Evolutionary conservation across 2,888 invertebrate species (phyloP).

Genomic region (Xestoiulus laeticollis): DNA sequence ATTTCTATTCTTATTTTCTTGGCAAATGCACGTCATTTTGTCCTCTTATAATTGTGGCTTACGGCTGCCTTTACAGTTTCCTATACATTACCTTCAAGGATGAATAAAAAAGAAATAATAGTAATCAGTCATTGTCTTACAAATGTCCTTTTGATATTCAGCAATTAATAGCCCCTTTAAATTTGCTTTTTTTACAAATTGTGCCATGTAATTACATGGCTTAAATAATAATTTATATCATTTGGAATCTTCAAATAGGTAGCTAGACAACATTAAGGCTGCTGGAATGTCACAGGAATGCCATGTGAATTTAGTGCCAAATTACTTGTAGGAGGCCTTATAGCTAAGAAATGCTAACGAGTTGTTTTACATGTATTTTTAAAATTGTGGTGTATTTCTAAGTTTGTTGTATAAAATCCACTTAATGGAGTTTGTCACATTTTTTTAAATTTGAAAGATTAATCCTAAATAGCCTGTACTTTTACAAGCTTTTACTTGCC

Average conservation of each 20-base stretch:
- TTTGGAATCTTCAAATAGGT: not conserved
- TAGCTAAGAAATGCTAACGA: too few species aligned
- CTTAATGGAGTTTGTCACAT: too few species aligned
- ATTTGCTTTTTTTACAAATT: not conserved
- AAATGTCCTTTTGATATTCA: not conserved
- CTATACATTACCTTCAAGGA: constrained; percentile 8
- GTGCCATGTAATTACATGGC: not conserved
- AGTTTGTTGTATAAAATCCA: too few species aligned
- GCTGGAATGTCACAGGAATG: too few species aligned
- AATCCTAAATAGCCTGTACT: too few species aligned
- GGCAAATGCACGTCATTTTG: constrained; percentile 40
- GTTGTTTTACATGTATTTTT: too few species aligned
- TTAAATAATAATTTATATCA: not conserved
- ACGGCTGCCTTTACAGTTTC: not conserved
- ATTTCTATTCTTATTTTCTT: constrained; percentile 41
- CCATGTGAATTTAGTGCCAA: too few species aligned
- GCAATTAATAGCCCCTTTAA: not conserved
- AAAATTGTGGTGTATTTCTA: too few species aligned
- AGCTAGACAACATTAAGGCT: too few species aligned
- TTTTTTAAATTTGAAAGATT: too few species aligned
- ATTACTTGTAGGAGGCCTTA: too few species aligned
- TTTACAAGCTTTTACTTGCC: too few species aligned
- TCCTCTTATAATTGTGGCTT: constrained; percentile 3
- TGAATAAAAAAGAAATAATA: constrained; percentile 16
- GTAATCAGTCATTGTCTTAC: not conserved